Evolutionary conservation across 2,113 vertebrate species (phyloP).

Genomic region (Delphinus delphis): DNA sequence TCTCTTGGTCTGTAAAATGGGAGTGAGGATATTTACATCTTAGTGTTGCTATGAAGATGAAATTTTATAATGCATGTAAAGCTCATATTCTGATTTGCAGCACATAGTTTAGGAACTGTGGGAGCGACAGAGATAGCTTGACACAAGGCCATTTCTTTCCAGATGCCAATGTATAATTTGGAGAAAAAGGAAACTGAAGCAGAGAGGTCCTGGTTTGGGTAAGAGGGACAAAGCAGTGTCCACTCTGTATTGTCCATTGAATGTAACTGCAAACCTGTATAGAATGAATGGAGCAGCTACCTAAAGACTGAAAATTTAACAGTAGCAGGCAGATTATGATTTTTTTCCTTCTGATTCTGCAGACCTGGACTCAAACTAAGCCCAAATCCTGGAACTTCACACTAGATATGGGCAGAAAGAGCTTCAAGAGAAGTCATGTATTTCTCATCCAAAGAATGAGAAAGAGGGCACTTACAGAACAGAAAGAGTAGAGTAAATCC

Average conservation of each 20-base stretch:
- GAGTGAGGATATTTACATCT: neutral
- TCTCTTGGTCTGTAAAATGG: neutral
- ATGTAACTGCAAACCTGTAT: neutral
- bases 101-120: neutral
- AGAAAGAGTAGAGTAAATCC: neutral
- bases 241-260: neutral
- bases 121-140: neutral
- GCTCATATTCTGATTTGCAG: neutral
- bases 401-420: neutral
- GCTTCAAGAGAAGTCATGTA: neutral
- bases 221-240: neutral
- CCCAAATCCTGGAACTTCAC: neutral
- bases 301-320: neutral
- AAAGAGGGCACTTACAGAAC: neutral
- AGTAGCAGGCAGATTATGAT: neutral
- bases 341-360: neutral
- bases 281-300: neutral
- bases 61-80: neutral
- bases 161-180: neutral
- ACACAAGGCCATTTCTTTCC: neutral
- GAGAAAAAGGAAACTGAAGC: neutral
- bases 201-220: neutral
- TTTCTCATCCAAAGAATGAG: neutral
- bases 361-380: neutral
- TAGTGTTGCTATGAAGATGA: neutral